phyloP scores from a whole-genome alignment of 2,888 invertebrate genomes.

The Spisula solida region DNA sequence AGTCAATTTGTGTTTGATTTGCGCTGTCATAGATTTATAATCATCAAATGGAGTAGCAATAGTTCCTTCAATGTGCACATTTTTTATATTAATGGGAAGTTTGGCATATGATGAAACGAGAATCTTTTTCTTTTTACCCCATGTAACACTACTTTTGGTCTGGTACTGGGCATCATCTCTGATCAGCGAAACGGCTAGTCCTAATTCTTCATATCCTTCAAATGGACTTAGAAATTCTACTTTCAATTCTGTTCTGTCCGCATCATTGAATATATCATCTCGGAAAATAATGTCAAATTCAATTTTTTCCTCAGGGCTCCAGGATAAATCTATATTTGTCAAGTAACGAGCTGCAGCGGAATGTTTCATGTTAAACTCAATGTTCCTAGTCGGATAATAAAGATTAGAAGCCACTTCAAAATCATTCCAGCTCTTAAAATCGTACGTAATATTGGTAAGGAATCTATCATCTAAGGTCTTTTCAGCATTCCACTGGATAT shows the following conservation, averaged over 20 bases:
- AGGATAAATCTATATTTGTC: conserved; percentile 71
- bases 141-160: conserved; percentile 68
- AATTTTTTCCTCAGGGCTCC: conserved; percentile 72
- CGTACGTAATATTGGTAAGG: conserved; percentile 62
- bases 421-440: conserved; percentile 65
- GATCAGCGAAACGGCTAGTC: conserved; percentile 62
- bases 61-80: conserved; percentile 63
- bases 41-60: conserved; percentile 72
- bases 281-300: conserved; percentile 66
- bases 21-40: conserved; percentile 51
- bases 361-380: conserved; percentile 67
- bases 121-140: conserved; percentile 70
- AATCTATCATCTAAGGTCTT: conserved; percentile 70
- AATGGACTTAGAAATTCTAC: conserved; percentile 74
- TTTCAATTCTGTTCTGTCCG: conserved; percentile 62
- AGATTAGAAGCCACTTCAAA: conserved; percentile 66
- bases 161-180: conserved; percentile 59
- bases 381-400: conserved; percentile 69
- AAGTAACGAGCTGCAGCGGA: conserved; percentile 62
- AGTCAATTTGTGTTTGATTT: conserved; percentile 56
- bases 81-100: conserved; percentile 63
- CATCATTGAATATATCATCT: conserved; percentile 56
- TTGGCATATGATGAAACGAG: conserved; percentile 65
- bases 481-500: conserved; percentile 79
- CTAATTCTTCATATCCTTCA: conserved; percentile 66